Conservation (phyloP, 64 coral and sea anemone species). For the Pocillopora verrucosa region DNA sequence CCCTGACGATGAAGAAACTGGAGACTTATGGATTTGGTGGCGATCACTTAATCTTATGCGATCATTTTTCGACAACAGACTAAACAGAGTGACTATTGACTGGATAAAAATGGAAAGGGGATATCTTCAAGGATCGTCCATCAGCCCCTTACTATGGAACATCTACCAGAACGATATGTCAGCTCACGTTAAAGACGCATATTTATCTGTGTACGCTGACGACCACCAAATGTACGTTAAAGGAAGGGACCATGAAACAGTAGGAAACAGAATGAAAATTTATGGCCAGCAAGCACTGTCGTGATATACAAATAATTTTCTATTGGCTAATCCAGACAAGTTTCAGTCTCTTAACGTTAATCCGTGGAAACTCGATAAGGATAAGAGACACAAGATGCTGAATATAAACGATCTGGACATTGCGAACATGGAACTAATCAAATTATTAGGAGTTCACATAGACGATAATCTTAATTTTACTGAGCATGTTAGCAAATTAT, state of each 20-base stretch:
- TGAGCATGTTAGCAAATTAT: neutral
- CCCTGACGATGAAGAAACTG: conserved; percentile 5
- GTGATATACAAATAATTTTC: conserved; percentile 6
- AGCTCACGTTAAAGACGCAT: neutral
- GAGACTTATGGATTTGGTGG: conserved; percentile 3
- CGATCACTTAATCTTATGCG: neutral
- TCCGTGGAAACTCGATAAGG: neutral
- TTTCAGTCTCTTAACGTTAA: conserved; percentile 27
- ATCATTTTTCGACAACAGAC: conserved; percentile 18
- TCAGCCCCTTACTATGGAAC: conserved; percentile 7
- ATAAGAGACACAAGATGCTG: neutral
- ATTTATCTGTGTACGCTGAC: conserved; percentile 24
- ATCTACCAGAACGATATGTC: conserved; percentile 27
- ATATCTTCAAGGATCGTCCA: conserved; percentile 7
- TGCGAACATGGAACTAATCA: neutral
- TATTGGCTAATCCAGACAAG: conserved; percentile 31
- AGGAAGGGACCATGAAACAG: conserved; percentile 1
- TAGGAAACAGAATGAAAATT: neutral
- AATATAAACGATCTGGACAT: neutral
- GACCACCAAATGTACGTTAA: conserved; percentile 16
- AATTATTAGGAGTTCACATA: conserved; percentile 40
- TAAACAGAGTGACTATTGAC: neutral
- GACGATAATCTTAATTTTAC: conserved; percentile 23
- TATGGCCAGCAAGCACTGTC: neutral
- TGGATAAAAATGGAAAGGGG: conserved; percentile 14